Percentiles rank a stretch among this genome's conserved stretches.
phyloP scores from a whole-genome alignment of 2,797 vertebrate species.

The Austrolebias charrua region DNA sequence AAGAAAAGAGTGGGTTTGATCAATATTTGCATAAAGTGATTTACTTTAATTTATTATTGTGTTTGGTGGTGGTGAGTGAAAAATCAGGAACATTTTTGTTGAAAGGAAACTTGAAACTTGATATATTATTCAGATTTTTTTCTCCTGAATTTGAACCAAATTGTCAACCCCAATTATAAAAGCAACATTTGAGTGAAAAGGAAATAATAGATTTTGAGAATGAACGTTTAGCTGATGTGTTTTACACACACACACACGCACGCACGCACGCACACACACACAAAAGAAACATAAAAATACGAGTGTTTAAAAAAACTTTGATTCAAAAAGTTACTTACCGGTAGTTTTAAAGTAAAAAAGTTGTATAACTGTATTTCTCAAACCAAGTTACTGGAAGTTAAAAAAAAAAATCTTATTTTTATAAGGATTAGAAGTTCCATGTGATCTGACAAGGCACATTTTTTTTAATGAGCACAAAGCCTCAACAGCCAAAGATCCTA shows the following conservation, averaged over 20 bases:
- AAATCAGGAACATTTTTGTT: no score
- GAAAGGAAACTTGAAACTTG: no score
- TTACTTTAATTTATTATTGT: not conserved
- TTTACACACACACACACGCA: no score
- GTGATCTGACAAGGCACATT: constrained; percentile 22
- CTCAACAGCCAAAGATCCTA: constrained; percentile 22
- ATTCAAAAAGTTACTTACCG: not conserved
- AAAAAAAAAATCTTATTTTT: constrained; percentile 2
- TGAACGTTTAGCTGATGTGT: no score
- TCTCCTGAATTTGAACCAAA: not conserved
- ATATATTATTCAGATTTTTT: not conserved
- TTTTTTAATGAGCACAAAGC: constrained; percentile 22
- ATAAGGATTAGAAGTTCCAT: constrained; percentile 18
- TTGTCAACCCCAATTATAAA: not conserved
- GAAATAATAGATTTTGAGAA: no score
- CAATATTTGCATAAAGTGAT: no score
- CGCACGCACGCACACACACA: no score
- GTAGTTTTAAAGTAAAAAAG: not conserved
- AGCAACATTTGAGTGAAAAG: no score
- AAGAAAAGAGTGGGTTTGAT: not conserved
- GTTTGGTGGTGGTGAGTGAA: no score
- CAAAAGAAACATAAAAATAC: no score
- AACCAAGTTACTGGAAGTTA: not conserved
- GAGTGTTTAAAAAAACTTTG: no score
- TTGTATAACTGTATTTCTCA: not conserved